Conservation (phyloP, 2,113 vertebrate species). For the Mustela lutreola region DNA sequence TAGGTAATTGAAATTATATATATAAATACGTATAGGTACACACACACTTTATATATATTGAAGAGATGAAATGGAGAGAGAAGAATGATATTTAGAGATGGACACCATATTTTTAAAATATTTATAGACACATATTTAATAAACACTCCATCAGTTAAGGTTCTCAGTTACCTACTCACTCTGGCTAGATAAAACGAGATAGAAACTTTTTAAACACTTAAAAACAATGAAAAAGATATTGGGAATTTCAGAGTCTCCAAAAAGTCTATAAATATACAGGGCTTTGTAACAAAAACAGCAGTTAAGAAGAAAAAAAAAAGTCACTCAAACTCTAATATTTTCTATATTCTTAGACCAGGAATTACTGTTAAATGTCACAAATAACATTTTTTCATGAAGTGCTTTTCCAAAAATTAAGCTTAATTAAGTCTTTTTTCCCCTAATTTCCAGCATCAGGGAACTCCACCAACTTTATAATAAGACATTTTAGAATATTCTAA, state of each 20-base stretch:
- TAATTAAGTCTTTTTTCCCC: not conserved
- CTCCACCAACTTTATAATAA: not conserved
- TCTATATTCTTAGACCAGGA: not conserved
- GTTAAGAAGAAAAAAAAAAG: no score
- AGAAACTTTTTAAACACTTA: not conserved
- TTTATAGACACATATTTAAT: not conserved
- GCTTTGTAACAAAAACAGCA: not conserved
- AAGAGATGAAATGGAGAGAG: not conserved
- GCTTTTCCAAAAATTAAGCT: not conserved
- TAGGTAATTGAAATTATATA: not conserved
- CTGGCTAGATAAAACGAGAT: not conserved
- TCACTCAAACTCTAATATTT: not conserved
- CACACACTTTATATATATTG: not conserved
- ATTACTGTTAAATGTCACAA: not conserved
- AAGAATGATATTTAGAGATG: not conserved
- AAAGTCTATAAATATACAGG: not conserved
- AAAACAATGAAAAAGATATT: not conserved
- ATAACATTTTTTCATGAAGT: not conserved
- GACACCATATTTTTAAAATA: not conserved
- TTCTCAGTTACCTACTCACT: not conserved
- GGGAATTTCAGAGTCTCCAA: not conserved
- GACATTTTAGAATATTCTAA: not conserved
- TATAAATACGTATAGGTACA: not conserved
- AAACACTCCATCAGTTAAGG: not conserved
- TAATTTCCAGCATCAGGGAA: not conserved